Conservation (phyloP, 2,797 vertebrate genomes). For the Catamblyrhynchus diadema region DNA sequence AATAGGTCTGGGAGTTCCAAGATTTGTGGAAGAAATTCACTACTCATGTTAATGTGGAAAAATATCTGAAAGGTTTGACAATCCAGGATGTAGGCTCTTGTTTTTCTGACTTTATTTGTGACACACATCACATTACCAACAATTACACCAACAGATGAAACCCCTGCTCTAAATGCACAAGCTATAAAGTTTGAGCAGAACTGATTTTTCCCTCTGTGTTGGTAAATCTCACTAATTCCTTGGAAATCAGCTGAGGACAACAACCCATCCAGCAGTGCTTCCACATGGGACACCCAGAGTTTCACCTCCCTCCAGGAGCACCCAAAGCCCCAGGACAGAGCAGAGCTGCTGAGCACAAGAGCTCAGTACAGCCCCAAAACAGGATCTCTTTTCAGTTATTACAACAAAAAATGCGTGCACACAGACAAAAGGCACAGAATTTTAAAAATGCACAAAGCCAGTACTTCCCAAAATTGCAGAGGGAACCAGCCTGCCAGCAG, state of each 20-base stretch:
- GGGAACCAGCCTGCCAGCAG: constrained; percentile 6
- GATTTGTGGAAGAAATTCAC: constrained; percentile 1
- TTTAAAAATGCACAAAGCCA: neutral
- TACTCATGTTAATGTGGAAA: neutral
- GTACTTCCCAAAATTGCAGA: neutral
- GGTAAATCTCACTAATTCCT: neutral
- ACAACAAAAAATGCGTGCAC: neutral
- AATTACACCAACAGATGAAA: neutral
- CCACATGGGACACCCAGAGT: neutral
- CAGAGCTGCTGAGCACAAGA: neutral
- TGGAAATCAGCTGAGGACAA: neutral
- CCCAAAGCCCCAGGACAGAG: neutral
- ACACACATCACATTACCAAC: neutral
- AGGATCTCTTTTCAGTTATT: neutral
- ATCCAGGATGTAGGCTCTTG: neutral
- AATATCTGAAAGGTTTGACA: neutral
- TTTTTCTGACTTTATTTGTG: neutral
- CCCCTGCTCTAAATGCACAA: neutral
- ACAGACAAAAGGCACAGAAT: neutral
- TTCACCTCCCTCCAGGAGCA: neutral
- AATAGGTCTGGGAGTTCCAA: constrained; percentile 8
- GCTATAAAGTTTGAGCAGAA: neutral
- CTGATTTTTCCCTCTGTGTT: neutral
- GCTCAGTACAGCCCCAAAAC: fast-evolving
- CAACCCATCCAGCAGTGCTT: neutral